Percentiles rank a stretch among this genome's conserved stretches.
Conservation (phyloP, 2,888 invertebrate genomes). For the Acanthococcus lagerstroemiae region DNA sequence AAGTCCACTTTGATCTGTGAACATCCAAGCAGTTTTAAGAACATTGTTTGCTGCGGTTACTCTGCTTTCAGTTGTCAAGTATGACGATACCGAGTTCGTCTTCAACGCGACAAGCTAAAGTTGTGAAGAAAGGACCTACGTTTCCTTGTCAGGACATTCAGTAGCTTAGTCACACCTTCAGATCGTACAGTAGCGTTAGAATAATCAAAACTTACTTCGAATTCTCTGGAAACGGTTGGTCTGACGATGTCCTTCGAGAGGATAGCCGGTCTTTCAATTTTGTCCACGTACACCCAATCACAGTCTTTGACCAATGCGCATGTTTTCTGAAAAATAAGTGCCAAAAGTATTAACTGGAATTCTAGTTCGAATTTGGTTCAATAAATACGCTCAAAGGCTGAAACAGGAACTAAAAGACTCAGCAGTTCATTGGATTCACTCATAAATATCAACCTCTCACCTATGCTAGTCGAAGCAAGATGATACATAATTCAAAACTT, state of each 20-base stretch:
- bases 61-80: neutral
- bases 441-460: no score
- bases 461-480: no score
- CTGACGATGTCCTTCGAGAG: slow-evolving; percentile 6
- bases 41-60: neutral
- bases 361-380: neutral
- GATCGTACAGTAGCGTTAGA: neutral
- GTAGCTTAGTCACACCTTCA: neutral
- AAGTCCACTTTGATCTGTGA: slow-evolving; percentile 53
- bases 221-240: slow-evolving; percentile 6
- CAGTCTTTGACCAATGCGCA: slow-evolving; percentile 47
- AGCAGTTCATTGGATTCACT: no score
- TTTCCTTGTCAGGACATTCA: neutral
- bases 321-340: slow-evolving; percentile 39
- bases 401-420: no score
- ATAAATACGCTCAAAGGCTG: no score
- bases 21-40: neutral
- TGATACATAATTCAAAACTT: no score
- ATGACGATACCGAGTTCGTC: neutral
- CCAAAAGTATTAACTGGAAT: neutral
- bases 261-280: slow-evolving; percentile 43
- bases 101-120: neutral
- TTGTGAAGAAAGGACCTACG: neutral
- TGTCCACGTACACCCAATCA: slow-evolving; percentile 47
- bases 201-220: slow-evolving; percentile 6